A percentile compares a stretch with the other conserved stretches of the same genome.
These are phyloP conservation scores for Hesperia comma DNA, from an alignment of 2,888 invertebrate genomes.

Conservation along the genomic window DNA sequence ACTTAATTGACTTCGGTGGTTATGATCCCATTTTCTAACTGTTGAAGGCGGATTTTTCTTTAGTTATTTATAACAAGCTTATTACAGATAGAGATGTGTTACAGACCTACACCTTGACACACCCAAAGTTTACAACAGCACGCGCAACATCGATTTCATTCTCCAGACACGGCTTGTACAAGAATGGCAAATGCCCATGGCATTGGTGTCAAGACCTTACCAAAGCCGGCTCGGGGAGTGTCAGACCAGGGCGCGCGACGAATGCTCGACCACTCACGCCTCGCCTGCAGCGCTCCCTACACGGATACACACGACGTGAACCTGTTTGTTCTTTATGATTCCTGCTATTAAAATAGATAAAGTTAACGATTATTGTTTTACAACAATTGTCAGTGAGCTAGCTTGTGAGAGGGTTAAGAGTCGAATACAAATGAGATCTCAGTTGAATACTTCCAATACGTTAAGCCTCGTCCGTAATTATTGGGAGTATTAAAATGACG, in stretches of 20 bases:
- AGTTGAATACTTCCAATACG: no score
- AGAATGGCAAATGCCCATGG: constrained; percentile 18
- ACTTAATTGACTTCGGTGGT: no score
- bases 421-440: no score
- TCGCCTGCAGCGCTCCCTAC: constrained; percentile 10
- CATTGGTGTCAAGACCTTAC: constrained; percentile 42
- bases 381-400: no score
- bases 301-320: constrained; percentile 5
- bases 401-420: no score
- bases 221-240: constrained; percentile 42
- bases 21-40: no score
- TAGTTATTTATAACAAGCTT: no score
- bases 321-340: background rate
- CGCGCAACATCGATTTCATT: background rate
- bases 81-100: background rate
- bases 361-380: no score
- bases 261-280: constrained; percentile 17
- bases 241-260: constrained; percentile 3
- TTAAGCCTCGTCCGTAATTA: no score
- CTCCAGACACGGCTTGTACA: constrained; percentile 5
- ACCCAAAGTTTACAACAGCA: background rate
- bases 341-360: background rate
- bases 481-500: no score
- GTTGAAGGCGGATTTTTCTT: no score
- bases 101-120: background rate